phyloP scores from a whole-genome alignment of 1,140 invertebrate genomes.

The Drosophila elegans region DNA sequence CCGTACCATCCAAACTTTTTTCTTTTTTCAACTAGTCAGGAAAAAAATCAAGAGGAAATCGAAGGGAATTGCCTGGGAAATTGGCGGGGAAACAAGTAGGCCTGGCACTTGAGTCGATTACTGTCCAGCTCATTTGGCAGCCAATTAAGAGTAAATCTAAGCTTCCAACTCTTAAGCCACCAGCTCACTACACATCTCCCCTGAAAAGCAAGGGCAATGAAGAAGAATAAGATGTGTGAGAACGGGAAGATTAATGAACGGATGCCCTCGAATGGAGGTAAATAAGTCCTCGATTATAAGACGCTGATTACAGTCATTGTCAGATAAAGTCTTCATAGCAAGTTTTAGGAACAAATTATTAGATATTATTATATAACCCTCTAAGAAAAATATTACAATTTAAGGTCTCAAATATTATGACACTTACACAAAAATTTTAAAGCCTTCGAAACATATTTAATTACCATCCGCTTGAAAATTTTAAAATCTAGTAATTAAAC shows the following conservation, averaged over 20 bases:
- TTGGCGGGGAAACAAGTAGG: not conserved
- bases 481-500: not conserved
- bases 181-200: not conserved
- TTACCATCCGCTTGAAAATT: not conserved
- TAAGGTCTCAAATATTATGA: too few species aligned
- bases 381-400: not conserved
- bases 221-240: constrained; percentile 12
- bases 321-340: too few species aligned
- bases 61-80: constrained; percentile 1
- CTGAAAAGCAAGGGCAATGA: not conserved
- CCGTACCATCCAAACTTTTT: too few species aligned
- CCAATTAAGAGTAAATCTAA: constrained; percentile 52
- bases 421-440: too few species aligned
- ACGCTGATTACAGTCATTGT: too few species aligned
- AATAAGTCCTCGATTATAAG: not conserved
- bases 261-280: not conserved
- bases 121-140: constrained; percentile 52
- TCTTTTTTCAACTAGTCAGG: not conserved
- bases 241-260: constrained; percentile 15
- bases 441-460: too few species aligned
- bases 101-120: constrained; percentile 37
- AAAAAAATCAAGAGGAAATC: not conserved
- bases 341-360: too few species aligned
- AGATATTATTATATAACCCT: too few species aligned
- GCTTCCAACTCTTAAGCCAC: not conserved